phyloP scores from a whole-genome alignment of 2,797 vertebrate species.

The Cyprinella venusta region DNA sequence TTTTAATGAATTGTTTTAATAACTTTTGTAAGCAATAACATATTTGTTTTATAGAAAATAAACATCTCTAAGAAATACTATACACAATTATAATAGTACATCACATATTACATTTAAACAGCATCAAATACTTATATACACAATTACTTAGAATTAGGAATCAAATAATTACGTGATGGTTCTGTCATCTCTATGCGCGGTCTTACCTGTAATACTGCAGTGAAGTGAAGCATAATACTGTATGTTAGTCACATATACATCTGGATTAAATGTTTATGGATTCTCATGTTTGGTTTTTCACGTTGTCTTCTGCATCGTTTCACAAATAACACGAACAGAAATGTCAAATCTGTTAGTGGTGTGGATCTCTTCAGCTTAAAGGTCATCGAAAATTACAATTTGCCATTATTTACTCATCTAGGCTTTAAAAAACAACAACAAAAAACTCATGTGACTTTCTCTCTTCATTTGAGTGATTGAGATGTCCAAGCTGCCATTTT shows the following conservation, averaged over 20 bases:
- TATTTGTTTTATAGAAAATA: conserved; percentile 90
- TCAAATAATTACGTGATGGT: conserved; percentile 68
- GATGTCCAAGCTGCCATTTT: conserved; percentile 13
- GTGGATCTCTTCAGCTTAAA: neutral
- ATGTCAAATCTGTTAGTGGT: neutral
- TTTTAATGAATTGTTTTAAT: conserved; percentile 78
- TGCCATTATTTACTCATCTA: conserved; percentile 8
- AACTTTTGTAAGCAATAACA: conserved; percentile 89
- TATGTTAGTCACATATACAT: conserved; percentile 52
- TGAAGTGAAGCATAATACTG: conserved; percentile 55
- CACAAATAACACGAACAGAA: conserved; percentile 8
- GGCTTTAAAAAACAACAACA: no score
- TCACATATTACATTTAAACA: conserved; percentile 90
- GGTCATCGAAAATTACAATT: neutral
- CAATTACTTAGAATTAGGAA: conserved; percentile 71
- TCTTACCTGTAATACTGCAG: conserved; percentile 50
- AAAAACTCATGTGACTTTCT: neutral
- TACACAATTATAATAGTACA: conserved; percentile 91
- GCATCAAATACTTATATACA: conserved; percentile 88
- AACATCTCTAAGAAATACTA: conserved; percentile 92
- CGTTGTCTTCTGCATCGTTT: conserved; percentile 19
- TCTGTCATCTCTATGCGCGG: conserved; percentile 70
- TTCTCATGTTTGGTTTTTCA: conserved; percentile 7
- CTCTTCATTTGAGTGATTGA: neutral
- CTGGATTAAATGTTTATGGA: conserved; percentile 41